phyloP scores from a whole-genome alignment of 2,888 invertebrate genomes.

The Tuberolachnus salignus region DNA sequence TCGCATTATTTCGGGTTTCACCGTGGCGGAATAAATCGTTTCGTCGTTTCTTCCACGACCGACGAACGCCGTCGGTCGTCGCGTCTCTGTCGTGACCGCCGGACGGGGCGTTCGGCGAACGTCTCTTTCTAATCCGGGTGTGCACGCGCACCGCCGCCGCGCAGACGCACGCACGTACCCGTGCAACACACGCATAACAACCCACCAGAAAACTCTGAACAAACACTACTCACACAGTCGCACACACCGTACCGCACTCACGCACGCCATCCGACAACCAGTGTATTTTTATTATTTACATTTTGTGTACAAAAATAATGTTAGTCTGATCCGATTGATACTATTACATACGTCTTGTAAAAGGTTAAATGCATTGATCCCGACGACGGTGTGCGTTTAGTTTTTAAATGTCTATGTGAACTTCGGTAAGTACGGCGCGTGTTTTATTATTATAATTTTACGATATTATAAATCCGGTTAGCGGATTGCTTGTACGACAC shows the following conservation, averaged over 20 bases:
- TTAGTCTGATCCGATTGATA: slow-evolving; percentile 43
- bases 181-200: neutral
- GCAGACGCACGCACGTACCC: neutral
- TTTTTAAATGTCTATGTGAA: slow-evolving; percentile 46
- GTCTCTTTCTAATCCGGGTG: slow-evolving; percentile 21
- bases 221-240: neutral
- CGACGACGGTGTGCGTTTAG: slow-evolving; percentile 23
- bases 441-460: neutral
- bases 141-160: neutral
- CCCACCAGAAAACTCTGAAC: too few species aligned
- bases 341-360: neutral
- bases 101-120: slow-evolving; percentile 3
- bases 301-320: slow-evolving; percentile 55
- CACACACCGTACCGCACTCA: neutral
- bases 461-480: too few species aligned
- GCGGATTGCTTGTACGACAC: neutral
- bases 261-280: neutral
- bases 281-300: slow-evolving; percentile 51
- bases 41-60: slow-evolving; percentile 17
- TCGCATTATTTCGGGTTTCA: neutral
- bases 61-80: too few species aligned
- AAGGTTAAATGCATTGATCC: slow-evolving; percentile 49
- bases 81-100: slow-evolving; percentile 3
- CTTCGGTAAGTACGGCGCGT: slow-evolving; percentile 46
- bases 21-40: neutral